phyloP scores from a whole-genome alignment of 2,113 vertebrate genomes.

The Eptesicus fuscus region DNA sequence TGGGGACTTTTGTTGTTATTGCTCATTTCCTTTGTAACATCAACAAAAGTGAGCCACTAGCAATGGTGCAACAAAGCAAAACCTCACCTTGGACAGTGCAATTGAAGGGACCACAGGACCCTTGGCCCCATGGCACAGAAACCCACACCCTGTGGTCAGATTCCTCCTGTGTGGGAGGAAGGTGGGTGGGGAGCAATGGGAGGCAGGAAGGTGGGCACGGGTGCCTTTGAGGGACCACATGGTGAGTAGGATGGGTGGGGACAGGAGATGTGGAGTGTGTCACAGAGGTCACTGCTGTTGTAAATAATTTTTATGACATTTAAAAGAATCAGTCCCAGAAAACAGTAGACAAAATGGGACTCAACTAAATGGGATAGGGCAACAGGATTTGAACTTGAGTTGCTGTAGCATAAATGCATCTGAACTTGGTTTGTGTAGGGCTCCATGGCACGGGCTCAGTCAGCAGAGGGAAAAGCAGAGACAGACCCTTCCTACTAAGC shows the following conservation, averaged over 20 bases:
- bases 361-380: neutral
- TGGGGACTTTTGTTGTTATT: neutral
- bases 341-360: neutral
- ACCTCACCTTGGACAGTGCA: neutral
- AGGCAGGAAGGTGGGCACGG: accelerated
- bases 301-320: neutral
- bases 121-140: accelerated
- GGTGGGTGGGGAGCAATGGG: too few species aligned
- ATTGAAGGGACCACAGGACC: accelerated
- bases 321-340: neutral
- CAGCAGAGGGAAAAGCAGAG: neutral
- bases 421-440: neutral
- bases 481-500: neutral
- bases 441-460: neutral
- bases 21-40: neutral
- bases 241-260: too few species aligned
- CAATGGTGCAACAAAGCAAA: neutral
- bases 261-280: neutral
- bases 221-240: neutral
- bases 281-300: neutral
- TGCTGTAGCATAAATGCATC: too few species aligned
- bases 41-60: neutral
- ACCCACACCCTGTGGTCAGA: neutral
- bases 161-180: neutral
- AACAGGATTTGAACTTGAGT: neutral